Base-by-base conservation (phyloP, 2,888 invertebrate genomes). In the Hartigia nigra region DNA sequence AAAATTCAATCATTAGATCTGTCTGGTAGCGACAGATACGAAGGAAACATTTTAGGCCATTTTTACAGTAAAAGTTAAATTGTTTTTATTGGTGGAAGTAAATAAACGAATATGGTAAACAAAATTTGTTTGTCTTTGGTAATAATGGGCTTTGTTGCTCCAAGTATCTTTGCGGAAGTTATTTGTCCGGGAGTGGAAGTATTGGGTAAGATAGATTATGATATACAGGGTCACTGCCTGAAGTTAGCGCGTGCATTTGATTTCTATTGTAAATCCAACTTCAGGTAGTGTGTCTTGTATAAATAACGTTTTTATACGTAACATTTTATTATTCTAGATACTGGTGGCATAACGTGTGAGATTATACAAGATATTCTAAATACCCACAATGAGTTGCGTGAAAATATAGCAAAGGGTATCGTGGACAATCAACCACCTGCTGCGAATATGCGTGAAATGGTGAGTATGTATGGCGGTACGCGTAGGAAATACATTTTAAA, bases 391-490 rank as follows among this genome's bases (percentile, higher is more conserved):
- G 89, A 92, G 70, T 91, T 93, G 76, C 90, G 93, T 77, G 92
- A 93, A 82, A 92, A 92, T 80, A 91, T 93, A 72, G 93, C 93
- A 0, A 90, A 92, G 91, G 93, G 93, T 0, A 85, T 92, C 37
- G 92, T 93, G 81, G 91, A 92, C 0, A 92, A 92, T 0, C 93
- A 93, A 83, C 93, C 93, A 1, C 90, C 92, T 1, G 93, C 93
- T 1, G 88, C 92, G 3, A 93, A 93, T 82, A 93, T 93, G 93
- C 91, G 92, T 12, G 93, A 93, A 84, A 90, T 93, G 91, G 83
- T 84, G 76, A 11, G 76, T 75, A 12, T n/a, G n/a, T 37, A 37
- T 12, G 37, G 12, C 12, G 37, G 3, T 37, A 12, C 37, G 37
- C 12, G 12, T 37, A 3, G 12, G 12, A 55, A 55, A 55, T 9